Conservation (phyloP, 2,888 invertebrate genomes). For the Eupithecia tripunctaria region DNA sequence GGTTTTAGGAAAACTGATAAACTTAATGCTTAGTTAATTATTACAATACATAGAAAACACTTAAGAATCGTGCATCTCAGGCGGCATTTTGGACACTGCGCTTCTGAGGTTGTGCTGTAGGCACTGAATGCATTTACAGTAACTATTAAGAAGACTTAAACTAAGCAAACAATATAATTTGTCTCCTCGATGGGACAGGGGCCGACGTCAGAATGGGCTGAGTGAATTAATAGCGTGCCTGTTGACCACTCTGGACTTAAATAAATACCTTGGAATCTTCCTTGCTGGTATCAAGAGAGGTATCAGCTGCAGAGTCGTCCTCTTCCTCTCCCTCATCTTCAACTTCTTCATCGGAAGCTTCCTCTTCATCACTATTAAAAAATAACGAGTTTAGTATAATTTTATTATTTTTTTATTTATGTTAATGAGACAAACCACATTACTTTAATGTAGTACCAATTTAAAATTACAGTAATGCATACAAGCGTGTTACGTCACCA, state of each 20-base stretch:
- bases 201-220: background rate
- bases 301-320: conserved; percentile 73
- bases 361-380: conserved; percentile 64
- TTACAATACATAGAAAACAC: too few species aligned
- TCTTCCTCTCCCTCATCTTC: conserved; percentile 72
- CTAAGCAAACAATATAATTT: background rate
- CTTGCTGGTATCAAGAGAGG: conserved; percentile 73
- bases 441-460: too few species aligned
- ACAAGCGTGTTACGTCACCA: too few species aligned
- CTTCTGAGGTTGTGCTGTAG: background rate
- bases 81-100: too few species aligned
- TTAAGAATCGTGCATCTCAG: too few species aligned
- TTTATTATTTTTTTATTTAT: background rate
- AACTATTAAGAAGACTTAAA: background rate
- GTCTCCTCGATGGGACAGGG: background rate
- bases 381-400: background rate
- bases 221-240: background rate
- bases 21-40: too few species aligned
- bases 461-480: too few species aligned
- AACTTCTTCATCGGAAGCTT: conserved; percentile 64
- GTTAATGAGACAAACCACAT: too few species aligned
- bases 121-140: background rate
- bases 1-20: too few species aligned
- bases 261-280: conserved; percentile 57
- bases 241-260: background rate